phyloP scores from a whole-genome alignment of 2,113 vertebrate species.

The Cottus gobio region DNA sequence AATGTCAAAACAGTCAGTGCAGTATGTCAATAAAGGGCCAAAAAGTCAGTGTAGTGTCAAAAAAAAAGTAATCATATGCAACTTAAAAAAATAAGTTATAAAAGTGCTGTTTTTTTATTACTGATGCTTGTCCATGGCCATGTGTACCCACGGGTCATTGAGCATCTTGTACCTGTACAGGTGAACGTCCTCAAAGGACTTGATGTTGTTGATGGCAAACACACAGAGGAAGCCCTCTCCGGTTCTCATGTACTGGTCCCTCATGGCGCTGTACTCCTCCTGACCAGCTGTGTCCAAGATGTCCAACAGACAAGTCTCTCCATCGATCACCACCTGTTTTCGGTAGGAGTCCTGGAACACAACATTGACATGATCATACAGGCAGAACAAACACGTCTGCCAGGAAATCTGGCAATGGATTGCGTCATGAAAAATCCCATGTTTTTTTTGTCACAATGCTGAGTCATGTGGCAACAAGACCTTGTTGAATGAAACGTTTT shows the following conservation, averaged over 20 bases:
- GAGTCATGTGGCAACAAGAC: conserved; percentile 33
- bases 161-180: conserved; percentile 83
- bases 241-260: conserved; percentile 90
- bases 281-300: conserved; percentile 86
- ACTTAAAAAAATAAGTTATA: too few species aligned
- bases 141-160: neutral
- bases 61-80: too few species aligned
- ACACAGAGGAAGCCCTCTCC: conserved; percentile 91
- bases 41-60: too few species aligned
- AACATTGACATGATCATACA: neutral
- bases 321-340: conserved; percentile 86
- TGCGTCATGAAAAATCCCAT: neutral
- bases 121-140: neutral
- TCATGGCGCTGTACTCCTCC: conserved; percentile 88
- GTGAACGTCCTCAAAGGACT: conserved; percentile 89
- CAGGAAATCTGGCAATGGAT: neutral
- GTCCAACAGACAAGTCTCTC: conserved; percentile 85
- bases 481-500: neutral
- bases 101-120: neutral
- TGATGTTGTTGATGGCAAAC: conserved; percentile 89
- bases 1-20: too few species aligned
- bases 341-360: conserved; percentile 82
- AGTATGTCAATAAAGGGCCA: too few species aligned
- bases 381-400: neutral
- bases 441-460: neutral